Base-by-base conservation (phyloP, 1,140 invertebrate genomes). In the Chlorops oryzae region DNA sequence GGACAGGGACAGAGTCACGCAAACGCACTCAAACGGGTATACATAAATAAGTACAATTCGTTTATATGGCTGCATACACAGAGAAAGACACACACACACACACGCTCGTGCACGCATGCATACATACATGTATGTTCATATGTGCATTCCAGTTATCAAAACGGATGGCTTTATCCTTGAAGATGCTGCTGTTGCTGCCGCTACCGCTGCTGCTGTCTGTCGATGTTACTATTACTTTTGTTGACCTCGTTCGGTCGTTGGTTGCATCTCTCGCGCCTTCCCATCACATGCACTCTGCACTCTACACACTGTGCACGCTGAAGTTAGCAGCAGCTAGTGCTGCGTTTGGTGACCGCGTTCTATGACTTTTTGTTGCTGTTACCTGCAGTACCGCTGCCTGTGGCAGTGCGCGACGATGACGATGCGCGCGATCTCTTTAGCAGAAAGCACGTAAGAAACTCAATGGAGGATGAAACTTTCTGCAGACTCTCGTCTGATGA, bases 391-490 rank as follows among this genome's bases (percentile, higher is more conserved):
- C 35, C 27, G 10, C 41, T 37, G 45, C 48, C 46, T 55, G 65
- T 69, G 13, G 63, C 51, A 5, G 55, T 42, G 17, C 63, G 63
- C 6, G 65, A 47, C n/a, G n/a, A n/a, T n/a, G n/a, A n/a, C n/a
- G n/a, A n/a, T n/a, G 55, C 44, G 17, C 63, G 63, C 6, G 65
- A 47, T 51, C 66, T 69, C 54, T 70, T 70, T 9, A 70, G 51
- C 45, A 69, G 51, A 27, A 70, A 70, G 39, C 66, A 70, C 18
- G 66, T 70, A 34, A 70, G 57, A 44, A 70, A 70, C 57, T 70
- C 66, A 9, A 70, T 70, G 37, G 66, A 66, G 17, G 66, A 69
- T 12, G 66, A 56, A 32, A 64, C 58, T 55, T 70, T 70, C 24
- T 61, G 66, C 3, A 70, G 55, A 37, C 65, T 69, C 52, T 70